Conservation (phyloP, 2,113 vertebrate genomes). For the Centropus unirufus region DNA sequence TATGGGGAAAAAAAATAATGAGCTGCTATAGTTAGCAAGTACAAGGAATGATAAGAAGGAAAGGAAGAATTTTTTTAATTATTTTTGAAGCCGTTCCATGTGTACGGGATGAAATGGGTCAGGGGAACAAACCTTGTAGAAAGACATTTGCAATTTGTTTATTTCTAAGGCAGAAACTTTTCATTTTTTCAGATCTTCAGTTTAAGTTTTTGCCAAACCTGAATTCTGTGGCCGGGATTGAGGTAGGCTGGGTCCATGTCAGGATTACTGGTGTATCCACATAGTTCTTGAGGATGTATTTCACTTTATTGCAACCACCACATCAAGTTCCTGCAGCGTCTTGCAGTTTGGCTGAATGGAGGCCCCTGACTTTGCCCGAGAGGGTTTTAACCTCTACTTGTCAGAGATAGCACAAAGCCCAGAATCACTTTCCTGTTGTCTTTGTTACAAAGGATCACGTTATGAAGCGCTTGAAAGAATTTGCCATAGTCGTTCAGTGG, state of each 20-base stretch:
- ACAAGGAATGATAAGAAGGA: neutral
- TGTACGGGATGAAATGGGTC: neutral
- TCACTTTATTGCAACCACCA: neutral
- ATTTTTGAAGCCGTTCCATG: neutral
- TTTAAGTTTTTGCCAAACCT: neutral
- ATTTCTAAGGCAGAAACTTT: neutral
- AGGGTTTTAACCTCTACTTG: neutral
- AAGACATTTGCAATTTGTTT: neutral
- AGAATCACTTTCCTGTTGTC: neutral
- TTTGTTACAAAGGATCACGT: neutral
- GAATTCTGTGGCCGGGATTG: neutral
- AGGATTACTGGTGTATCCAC: neutral
- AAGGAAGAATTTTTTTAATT: neutral
- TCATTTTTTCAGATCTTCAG: neutral
- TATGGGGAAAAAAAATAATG: neutral
- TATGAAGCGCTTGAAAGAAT: neutral
- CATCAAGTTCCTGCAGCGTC: neutral
- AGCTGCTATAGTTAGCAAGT: neutral
- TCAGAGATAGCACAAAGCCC: neutral
- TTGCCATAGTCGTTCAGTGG: neutral
- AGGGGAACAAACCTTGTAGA: neutral
- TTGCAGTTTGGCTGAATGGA: neutral
- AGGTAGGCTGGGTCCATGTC: neutral
- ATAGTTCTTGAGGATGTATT: neutral
- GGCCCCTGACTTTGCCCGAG: neutral